A percentile compares a stretch with the other conserved stretches of the same genome.
These are phyloP conservation scores for Chunga burmeisteri DNA, from an alignment of 2,113 vertebrate species.

Conservation along the genomic window DNA sequence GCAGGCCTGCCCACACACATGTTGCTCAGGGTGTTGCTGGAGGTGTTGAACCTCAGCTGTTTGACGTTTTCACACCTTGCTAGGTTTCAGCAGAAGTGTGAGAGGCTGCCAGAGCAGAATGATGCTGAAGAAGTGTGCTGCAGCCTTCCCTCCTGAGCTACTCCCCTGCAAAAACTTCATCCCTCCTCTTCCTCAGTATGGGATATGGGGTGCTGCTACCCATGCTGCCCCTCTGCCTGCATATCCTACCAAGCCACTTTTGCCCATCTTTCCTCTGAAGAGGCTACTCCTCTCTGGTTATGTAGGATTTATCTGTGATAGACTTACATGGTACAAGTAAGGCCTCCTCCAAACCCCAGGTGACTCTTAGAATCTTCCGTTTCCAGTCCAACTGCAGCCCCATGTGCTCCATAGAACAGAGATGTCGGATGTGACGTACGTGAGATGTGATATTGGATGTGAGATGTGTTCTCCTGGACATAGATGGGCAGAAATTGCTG, in stretches of 20 bases:
- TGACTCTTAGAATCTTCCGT: background rate
- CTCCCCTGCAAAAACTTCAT: background rate
- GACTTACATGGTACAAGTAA: background rate
- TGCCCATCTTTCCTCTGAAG: background rate
- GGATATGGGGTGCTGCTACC: background rate
- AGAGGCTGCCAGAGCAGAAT: background rate
- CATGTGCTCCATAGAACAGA: accelerated
- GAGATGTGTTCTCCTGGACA: background rate
- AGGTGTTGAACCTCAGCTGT: background rate
- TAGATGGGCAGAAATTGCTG: background rate
- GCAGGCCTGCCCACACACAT: accelerated
- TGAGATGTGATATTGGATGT: background rate
- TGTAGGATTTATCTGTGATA: background rate
- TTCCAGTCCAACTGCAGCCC: background rate
- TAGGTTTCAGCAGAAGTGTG: accelerated
- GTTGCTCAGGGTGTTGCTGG: background rate
- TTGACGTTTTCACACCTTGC: accelerated
- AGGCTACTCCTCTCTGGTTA: background rate
- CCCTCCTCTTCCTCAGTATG: background rate
- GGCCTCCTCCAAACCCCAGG: background rate
- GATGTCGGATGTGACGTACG: background rate
- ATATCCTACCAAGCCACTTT: background rate
- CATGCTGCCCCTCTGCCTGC: background rate
- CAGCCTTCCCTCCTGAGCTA: background rate
- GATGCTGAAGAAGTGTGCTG: background rate